phyloP scores from a whole-genome alignment of 2,888 invertebrate genomes.

The Allophyes oxyacanthae region DNA sequence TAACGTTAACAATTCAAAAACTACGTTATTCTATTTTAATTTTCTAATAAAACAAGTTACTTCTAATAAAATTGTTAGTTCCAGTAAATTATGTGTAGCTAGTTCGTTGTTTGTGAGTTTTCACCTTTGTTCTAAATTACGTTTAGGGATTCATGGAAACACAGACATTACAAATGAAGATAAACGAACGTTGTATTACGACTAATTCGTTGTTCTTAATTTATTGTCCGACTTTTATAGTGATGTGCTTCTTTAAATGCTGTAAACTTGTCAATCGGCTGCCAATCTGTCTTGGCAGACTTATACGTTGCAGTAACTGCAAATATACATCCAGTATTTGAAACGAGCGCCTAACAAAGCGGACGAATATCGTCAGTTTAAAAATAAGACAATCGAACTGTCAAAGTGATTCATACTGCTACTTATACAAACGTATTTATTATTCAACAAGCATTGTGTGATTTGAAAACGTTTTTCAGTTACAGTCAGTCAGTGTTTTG shows the following conservation, averaged over 20 bases:
- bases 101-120: constrained; percentile 3
- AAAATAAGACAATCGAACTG: constrained; percentile 36
- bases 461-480: constrained; percentile 24
- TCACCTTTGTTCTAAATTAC: constrained; percentile 12
- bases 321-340: constrained; percentile 10
- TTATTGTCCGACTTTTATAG: neutral
- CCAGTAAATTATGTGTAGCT: constrained; percentile 12
- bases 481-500: constrained; percentile 33
- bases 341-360: constrained; percentile 12
- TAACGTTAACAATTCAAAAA: too few species aligned
- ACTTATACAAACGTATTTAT: constrained; percentile 22
- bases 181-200: neutral
- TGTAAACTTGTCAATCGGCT: constrained; percentile 24
- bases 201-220: neutral
- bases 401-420: constrained; percentile 24
- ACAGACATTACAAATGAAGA: neutral
- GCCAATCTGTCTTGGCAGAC: constrained; percentile 13
- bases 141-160: neutral
- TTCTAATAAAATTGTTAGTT: constrained; percentile 22
- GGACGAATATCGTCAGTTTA: constrained; percentile 12
- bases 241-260: neutral
- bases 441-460: constrained; percentile 36
- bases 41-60: neutral
- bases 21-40: too few species aligned
- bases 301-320: constrained; percentile 11